A percentile compares a stretch with the other conserved stretches of the same genome.
These are phyloP conservation scores for Tricholaema leucomelas DNA, from an alignment of 2,113 vertebrate species.

Conservation along the genomic window DNA sequence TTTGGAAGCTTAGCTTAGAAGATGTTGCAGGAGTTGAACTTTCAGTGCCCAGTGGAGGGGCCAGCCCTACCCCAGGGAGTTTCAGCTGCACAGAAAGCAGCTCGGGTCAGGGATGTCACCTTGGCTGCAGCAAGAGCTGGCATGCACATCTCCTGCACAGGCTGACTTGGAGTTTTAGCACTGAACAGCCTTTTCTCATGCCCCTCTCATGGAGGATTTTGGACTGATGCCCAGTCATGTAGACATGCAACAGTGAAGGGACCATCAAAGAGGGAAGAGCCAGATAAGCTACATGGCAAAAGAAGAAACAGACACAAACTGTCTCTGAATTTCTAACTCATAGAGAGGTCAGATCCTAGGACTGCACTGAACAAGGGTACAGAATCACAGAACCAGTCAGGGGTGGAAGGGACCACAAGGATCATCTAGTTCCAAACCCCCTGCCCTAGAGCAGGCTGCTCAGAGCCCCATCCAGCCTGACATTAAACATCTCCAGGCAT, in stretches of 20 bases:
- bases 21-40: not conserved
- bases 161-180: not conserved
- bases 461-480: too few species aligned
- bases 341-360: not conserved
- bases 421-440: too few species aligned
- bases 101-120: not conserved
- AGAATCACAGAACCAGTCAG: too few species aligned
- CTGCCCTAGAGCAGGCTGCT: too few species aligned
- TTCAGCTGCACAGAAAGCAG: not conserved
- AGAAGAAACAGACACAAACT: not conserved
- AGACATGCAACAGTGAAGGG: not conserved
- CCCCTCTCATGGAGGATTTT: not conserved
- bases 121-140: not conserved
- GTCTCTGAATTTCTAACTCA: not conserved
- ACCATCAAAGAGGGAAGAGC: not conserved
- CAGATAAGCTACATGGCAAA: not conserved
- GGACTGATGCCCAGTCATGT: not conserved
- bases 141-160: not conserved
- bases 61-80: not conserved
- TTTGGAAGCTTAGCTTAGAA: not conserved
- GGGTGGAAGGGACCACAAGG: too few species aligned
- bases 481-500: too few species aligned
- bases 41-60: accelerated
- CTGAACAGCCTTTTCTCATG: not conserved
- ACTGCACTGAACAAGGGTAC: not conserved